A percentile compares a stretch with the other conserved stretches of the same genome.
These are phyloP conservation scores for Petrosia ficiformis DNA, from an alignment of 37 sponge, comb jelly and placozoan genomes.

Conservation along the genomic window DNA sequence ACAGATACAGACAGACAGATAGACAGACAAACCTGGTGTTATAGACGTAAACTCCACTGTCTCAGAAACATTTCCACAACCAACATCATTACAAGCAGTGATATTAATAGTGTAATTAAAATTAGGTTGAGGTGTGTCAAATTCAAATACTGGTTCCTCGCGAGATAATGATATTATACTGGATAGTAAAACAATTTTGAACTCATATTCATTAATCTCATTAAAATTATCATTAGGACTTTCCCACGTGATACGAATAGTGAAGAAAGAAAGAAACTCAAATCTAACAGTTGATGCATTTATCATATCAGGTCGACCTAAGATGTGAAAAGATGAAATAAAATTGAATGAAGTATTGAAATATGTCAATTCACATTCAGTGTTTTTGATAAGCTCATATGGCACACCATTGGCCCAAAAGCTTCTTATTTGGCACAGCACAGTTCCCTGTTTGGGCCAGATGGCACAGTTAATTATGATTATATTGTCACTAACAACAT, in stretches of 20 bases:
- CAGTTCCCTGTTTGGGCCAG: no score
- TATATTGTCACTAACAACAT: no score
- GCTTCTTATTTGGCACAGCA: no score
- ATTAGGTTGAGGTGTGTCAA: not conserved
- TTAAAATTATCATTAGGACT: slow-evolving; percentile 13
- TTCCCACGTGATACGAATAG: slow-evolving; percentile 7
- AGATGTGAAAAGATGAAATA: not conserved
- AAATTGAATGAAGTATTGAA: no score
- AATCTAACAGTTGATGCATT: not conserved
- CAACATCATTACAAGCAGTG: slow-evolving; percentile 8
- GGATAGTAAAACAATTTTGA: not conserved
- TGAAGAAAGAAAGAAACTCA: not conserved
- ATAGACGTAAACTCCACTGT: not conserved
- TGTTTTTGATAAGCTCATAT: no score
- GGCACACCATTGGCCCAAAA: no score
- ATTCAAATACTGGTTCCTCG: not conserved
- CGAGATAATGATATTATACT: no score
- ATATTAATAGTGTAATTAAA: not conserved
- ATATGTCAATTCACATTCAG: no score
- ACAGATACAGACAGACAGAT: not conserved
- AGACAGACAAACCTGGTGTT: not conserved
- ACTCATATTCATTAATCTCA: not conserved
- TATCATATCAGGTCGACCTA: slow-evolving; percentile 30
- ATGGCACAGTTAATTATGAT: no score
- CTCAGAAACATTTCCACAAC: slow-evolving; percentile 1